Evolutionary conservation across 1,140 invertebrate species (phyloP).

Genomic region (Metaphire vulgaris): DNA sequence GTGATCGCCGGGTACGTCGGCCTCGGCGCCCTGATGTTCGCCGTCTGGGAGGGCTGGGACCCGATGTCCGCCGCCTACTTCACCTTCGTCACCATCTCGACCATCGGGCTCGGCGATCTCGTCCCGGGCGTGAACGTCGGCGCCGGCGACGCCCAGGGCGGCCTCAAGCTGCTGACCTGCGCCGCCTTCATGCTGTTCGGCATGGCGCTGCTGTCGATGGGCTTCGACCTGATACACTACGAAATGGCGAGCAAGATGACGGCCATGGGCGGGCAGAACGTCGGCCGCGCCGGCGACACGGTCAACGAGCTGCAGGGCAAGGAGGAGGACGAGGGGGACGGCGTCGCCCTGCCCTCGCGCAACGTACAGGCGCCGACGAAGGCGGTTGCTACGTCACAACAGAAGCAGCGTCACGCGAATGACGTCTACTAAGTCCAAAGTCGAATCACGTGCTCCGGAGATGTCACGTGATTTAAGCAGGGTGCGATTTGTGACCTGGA

Average conservation of each 20-base stretch:
- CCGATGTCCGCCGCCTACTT: constrained; percentile 48
- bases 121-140: constrained; percentile 52
- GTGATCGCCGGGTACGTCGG: constrained; percentile 86
- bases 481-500: too few species aligned
- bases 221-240: constrained; percentile 60
- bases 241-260: constrained; percentile 58
- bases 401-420: too few species aligned
- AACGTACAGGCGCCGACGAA: background rate
- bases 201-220: constrained; percentile 97
- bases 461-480: too few species aligned
- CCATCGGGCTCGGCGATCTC: constrained; percentile 73
- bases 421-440: too few species aligned
- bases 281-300: background rate
- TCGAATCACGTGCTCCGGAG: too few species aligned
- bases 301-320: background rate
- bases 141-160: constrained; percentile 57
- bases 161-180: constrained; percentile 64
- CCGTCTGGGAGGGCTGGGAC: constrained; percentile 69
- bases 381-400: too few species aligned
- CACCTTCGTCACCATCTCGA: constrained; percentile 62
- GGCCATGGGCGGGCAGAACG: background rate
- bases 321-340: background rate
- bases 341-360: background rate
- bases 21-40: constrained; percentile 83
- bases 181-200: constrained; percentile 66